phyloP scores from a whole-genome alignment of 2,888 invertebrate genomes.

The Drosophila mulleri region DNA sequence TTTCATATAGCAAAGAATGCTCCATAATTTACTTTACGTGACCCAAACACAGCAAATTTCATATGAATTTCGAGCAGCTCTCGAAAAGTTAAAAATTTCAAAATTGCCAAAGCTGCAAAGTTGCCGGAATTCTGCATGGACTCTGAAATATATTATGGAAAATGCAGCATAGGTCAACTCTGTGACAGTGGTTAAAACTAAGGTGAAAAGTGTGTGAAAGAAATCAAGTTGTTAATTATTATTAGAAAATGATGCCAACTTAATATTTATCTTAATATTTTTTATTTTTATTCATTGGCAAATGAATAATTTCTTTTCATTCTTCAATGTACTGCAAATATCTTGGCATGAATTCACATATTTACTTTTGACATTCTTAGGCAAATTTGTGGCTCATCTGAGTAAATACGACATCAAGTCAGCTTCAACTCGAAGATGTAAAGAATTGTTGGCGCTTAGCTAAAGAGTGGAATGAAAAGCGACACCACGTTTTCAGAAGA shows the following conservation, averaged over 20 bases:
- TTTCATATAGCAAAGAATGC: conserved; percentile 52
- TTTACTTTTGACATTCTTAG: neutral
- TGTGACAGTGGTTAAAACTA: neutral
- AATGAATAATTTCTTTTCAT: no score
- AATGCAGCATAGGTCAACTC: neutral
- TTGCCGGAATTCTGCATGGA: neutral
- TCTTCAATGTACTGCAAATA: neutral
- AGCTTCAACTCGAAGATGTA: neutral
- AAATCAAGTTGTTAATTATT: neutral
- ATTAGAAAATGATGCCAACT: no score
- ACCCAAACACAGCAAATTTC: conserved; percentile 36
- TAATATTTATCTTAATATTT: no score
- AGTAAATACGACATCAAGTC: neutral
- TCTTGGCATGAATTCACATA: neutral
- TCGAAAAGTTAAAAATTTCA: conserved; percentile 4
- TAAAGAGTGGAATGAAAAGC: no score
- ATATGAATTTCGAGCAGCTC: conserved; percentile 9
- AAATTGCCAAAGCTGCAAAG: conserved; percentile 10
- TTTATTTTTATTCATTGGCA: no score
- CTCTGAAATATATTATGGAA: conserved; percentile 5
- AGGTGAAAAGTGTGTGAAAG: neutral
- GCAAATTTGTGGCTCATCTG: neutral
- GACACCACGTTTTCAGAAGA: neutral
- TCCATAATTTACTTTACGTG: conserved; percentile 68
- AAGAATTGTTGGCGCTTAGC: neutral